These are phyloP conservation scores for Oikopleura vanhoeffeni DNA, from an alignment of 23 tunicate genomes.

Conservation along the genomic window DNA sequence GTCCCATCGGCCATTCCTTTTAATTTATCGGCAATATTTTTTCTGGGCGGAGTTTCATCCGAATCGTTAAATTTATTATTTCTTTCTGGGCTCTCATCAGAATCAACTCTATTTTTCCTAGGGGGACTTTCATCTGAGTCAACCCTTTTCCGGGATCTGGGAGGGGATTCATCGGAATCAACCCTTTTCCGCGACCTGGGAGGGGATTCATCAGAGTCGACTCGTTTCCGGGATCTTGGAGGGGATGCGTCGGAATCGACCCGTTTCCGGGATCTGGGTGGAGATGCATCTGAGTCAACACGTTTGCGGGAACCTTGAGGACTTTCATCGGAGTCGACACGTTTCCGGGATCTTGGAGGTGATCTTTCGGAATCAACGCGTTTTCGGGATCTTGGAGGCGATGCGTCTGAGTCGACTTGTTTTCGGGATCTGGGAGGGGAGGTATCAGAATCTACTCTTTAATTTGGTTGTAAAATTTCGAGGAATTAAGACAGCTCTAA, in stretches of 20 bases:
- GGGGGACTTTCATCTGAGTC: background rate
- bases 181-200: background rate
- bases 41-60: background rate
- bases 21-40: too few species aligned
- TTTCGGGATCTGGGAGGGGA: background rate
- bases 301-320: background rate
- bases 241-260: background rate
- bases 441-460: background rate
- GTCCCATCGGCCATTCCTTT: constrained; percentile 6
- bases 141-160: background rate
- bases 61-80: background rate
- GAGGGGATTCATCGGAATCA: background rate
- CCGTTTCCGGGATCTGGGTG: constrained; percentile 7
- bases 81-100: background rate
- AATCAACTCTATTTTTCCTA: background rate
- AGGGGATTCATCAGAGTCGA: background rate
- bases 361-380: background rate
- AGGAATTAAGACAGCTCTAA: too few species aligned
- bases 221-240: background rate
- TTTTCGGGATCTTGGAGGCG: background rate
- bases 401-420: background rate
- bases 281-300: constrained; percentile 3
- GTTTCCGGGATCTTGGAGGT: background rate
- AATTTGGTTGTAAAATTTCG: background rate
- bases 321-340: background rate